These are phyloP conservation scores for Parauchenoglanis punctatus DNA, from an alignment of 2,797 vertebrate species.

Conservation along the genomic window DNA sequence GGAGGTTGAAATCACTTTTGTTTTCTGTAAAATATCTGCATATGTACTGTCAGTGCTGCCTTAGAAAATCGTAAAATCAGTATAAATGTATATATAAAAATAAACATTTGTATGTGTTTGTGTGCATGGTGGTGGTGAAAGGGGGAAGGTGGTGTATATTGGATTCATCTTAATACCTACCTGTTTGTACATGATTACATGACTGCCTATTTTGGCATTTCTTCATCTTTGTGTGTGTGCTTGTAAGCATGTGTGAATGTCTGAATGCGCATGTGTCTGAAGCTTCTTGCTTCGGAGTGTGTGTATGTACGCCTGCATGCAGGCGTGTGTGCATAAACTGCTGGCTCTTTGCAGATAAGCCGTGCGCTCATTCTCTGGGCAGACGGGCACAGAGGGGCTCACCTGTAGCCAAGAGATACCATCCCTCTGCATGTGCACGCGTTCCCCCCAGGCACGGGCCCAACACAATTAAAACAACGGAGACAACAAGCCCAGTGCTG, in stretches of 20 bases:
- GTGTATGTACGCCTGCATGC: constrained; percentile 3
- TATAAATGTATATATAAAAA: background rate
- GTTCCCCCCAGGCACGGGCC: constrained; percentile 63
- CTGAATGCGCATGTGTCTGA: constrained; percentile 25
- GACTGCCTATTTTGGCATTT: constrained; percentile 21
- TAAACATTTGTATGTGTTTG: background rate
- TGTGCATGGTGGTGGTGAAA: background rate
- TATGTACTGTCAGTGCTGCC: background rate
- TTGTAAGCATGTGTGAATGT: constrained; percentile 20
- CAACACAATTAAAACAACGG: constrained; percentile 75
- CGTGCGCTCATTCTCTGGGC: constrained; percentile 56
- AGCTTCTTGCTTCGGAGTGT: background rate
- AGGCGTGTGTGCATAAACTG: constrained; percentile 63
- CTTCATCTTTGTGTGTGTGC: constrained; percentile 12
- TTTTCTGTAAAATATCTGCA: background rate
- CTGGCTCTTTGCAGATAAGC: constrained; percentile 81
- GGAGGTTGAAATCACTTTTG: background rate
- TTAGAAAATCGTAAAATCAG: background rate
- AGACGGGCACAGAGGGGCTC: constrained; percentile 44
- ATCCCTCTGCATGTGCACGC: constrained; percentile 30
- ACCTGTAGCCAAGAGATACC: constrained; percentile 49
- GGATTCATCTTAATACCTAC: constrained; percentile 2
- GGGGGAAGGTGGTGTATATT: background rate
- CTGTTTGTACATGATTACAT: constrained; percentile 38
- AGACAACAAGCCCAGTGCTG: constrained; percentile 59